phyloP scores from a whole-genome alignment of 2,113 vertebrate genomes.

The Struthio camelus region DNA sequence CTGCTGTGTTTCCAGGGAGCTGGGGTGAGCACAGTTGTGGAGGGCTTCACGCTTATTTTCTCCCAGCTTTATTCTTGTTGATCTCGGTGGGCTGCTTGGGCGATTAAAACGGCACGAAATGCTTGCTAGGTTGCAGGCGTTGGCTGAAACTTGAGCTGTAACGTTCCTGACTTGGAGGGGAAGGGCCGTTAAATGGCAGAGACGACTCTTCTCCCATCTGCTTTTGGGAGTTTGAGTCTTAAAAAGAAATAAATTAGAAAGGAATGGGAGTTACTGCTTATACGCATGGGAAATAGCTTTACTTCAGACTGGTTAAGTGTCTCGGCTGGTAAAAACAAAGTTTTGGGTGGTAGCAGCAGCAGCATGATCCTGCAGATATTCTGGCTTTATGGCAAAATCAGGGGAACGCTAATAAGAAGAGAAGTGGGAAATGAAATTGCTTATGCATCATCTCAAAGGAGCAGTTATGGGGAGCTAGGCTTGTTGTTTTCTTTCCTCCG shows the following conservation, averaged over 20 bases:
- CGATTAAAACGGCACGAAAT: rapidly evolving
- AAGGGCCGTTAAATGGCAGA: neutral
- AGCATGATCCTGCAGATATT: conserved; percentile 21
- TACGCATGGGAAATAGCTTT: neutral
- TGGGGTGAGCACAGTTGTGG: no score
- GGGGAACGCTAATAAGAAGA: neutral
- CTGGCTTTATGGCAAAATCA: neutral
- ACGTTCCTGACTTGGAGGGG: neutral
- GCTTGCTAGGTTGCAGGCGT: neutral
- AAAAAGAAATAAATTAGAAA: neutral
- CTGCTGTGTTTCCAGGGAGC: no score
- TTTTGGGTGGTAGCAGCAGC: neutral
- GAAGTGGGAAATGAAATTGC: neutral
- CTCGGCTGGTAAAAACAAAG: neutral
- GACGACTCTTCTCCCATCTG: neutral
- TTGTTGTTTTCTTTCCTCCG: neutral
- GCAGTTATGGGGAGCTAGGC: neutral
- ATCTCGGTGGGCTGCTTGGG: rapidly evolving
- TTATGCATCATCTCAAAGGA: neutral
- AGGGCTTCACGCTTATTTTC: rapidly evolving
- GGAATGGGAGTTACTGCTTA: rapidly evolving
- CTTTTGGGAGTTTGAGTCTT: neutral
- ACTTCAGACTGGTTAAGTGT: rapidly evolving
- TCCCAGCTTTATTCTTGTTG: neutral
- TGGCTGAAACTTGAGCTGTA: neutral